phyloP scores from a whole-genome alignment of 2,797 vertebrate genomes.

The Pipistrellus kuhlii region DNA sequence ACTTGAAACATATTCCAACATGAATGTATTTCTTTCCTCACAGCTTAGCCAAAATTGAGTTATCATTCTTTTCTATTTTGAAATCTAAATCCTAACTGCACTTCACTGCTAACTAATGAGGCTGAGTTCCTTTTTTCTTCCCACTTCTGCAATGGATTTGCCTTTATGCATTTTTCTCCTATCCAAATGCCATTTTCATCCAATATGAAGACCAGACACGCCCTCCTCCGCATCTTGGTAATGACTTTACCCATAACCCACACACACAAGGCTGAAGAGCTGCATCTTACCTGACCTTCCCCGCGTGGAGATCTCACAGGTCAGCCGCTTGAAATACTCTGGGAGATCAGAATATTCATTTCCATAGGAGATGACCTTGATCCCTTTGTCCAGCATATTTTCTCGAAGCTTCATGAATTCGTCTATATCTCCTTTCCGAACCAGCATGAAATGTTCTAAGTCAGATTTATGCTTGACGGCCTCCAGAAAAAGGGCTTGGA shows the following conservation, averaged over 20 bases:
- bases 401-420: slow-evolving; percentile 98
- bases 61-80: neutral
- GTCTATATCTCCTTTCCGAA: slow-evolving; percentile 95
- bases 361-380: slow-evolving; percentile 97
- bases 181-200: neutral
- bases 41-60: slow-evolving; percentile 15
- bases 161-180: neutral
- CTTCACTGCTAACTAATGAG: neutral
- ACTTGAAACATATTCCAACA: slow-evolving; percentile 29
- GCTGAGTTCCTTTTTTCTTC: neutral
- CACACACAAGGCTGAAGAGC: neutral
- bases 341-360: slow-evolving; percentile 94
- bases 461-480: slow-evolving; percentile 98
- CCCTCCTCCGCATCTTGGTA: neutral
- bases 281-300: slow-evolving; percentile 86
- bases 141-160: neutral
- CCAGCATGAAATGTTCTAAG: slow-evolving; percentile 98
- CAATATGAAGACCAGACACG: neutral
- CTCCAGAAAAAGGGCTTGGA: slow-evolving; percentile 97
- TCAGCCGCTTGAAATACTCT: slow-evolving; percentile 95
- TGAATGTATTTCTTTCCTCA: slow-evolving; percentile 23
- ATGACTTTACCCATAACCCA: neutral
- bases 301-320: slow-evolving; percentile 93
- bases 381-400: slow-evolving; percentile 98
- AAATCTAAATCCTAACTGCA: slow-evolving; percentile 36